phyloP scores from a whole-genome alignment of 1,140 invertebrate species.

The Drosophila leontia region DNA sequence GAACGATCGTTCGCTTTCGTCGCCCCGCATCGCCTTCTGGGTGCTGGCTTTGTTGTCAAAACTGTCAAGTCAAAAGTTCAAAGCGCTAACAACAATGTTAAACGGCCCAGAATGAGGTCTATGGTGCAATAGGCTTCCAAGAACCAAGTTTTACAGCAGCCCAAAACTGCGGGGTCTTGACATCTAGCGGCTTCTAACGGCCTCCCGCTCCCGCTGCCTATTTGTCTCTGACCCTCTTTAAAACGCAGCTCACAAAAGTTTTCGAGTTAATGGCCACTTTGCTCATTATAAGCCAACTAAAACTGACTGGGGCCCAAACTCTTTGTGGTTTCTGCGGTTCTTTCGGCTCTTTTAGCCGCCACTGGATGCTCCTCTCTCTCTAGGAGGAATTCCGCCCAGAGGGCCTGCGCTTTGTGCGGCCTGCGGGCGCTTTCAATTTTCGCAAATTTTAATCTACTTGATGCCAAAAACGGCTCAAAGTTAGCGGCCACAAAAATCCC shows the following conservation, averaged over 20 bases:
- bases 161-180: constrained; percentile 51
- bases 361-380: constrained; percentile 16
- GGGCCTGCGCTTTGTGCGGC: constrained; percentile 1
- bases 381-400: constrained; percentile 3
- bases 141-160: constrained; percentile 61
- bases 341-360: constrained; percentile 31
- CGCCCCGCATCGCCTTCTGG: constrained; percentile 9
- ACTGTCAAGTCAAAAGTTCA: constrained; percentile 74
- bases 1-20: constrained; percentile 59
- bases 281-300: constrained; percentile 80
- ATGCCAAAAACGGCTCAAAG: constrained; percentile 57
- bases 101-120: constrained; percentile 61
- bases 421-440: constrained; percentile 67
- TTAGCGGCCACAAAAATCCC: constrained; percentile 31
- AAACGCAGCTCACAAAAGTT: constrained; percentile 69
- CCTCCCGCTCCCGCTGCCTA: not conserved
- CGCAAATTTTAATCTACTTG: constrained; percentile 65
- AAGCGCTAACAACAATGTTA: constrained; percentile 56
- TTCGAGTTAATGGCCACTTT: constrained; percentile 77
- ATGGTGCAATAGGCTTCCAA: constrained; percentile 69
- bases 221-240: constrained; percentile 39
- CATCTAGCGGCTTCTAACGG: constrained; percentile 39
- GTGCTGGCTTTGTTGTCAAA: constrained; percentile 54
- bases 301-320: constrained; percentile 62
- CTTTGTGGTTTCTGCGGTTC: constrained; percentile 70